Evolutionary conservation across 2,888 invertebrate genomes (phyloP).

Genomic region (Tineola bisselliella): DNA sequence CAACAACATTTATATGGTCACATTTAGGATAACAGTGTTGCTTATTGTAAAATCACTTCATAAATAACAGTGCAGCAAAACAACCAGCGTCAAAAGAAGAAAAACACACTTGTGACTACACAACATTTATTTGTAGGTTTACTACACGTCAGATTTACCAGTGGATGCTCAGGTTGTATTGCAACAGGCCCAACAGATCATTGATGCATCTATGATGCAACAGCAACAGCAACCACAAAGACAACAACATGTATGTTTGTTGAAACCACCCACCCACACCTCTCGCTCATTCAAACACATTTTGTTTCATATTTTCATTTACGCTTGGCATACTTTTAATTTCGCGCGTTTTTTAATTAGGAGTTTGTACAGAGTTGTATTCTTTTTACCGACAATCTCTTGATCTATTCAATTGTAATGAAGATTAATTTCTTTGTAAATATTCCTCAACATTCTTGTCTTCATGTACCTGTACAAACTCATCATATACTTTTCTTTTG

Average conservation of each 20-base stretch:
- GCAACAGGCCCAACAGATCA: slow-evolving; percentile 66
- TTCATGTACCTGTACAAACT: no score
- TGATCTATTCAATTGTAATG: no score
- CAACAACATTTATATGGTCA: no score
- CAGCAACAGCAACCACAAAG: slow-evolving; percentile 54
- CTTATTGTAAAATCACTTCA: no score
- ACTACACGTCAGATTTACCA: slow-evolving; percentile 66
- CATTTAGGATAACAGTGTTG: no score
- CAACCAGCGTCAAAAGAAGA: background rate
- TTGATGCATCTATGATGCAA: slow-evolving; percentile 66
- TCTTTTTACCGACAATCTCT: no score
- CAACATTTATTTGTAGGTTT: slow-evolving; percentile 64
- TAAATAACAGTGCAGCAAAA: no score
- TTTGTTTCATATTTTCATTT: slow-evolving; percentile 1
- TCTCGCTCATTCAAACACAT: background rate
- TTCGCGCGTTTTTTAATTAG: background rate
- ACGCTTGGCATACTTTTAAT: slow-evolving; percentile 1
- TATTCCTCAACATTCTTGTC: no score
- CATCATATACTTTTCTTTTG: no score
- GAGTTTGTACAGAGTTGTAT: background rate
- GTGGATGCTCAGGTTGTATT: slow-evolving; percentile 67
- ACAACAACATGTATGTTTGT: slow-evolving; percentile 63
- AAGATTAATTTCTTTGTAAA: no score
- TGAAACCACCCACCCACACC: background rate
- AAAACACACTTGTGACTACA: background rate